Evolutionary conservation across 2,888 invertebrate species (phyloP).

Genomic region (Cantharis rufa): DNA sequence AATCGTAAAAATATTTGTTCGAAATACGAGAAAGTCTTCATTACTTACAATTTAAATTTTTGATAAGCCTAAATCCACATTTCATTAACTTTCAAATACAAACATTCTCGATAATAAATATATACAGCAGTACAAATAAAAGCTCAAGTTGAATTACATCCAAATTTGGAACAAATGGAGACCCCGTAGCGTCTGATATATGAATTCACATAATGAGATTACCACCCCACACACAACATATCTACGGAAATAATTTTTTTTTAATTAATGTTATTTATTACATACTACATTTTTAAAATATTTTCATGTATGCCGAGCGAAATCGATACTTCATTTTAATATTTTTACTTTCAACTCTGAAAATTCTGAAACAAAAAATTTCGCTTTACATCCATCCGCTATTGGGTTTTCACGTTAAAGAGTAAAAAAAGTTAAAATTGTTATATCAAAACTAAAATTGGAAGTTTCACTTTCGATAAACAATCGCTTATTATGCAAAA

Average conservation of each 20-base stretch:
- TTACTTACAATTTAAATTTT: neutral
- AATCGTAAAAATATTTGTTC: neutral
- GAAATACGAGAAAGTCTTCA: neutral
- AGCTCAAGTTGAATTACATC: neutral
- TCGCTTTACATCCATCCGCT: neutral
- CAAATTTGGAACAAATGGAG: neutral
- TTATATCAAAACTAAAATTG: neutral
- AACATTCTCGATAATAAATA: neutral
- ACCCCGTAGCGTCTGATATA: neutral
- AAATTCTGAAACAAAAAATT: neutral
- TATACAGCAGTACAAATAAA: neutral
- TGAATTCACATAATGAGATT: neutral
- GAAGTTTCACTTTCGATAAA: conserved; percentile 2
- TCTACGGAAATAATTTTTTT: too few species aligned
- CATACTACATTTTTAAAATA: neutral
- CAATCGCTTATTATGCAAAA: conserved; percentile 14
- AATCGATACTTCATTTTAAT: neutral
- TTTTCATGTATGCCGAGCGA: neutral
- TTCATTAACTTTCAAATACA: neutral
- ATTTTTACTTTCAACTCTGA: neutral
- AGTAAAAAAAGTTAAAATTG: neutral
- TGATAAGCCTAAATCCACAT: neutral
- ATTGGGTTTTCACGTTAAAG: neutral
- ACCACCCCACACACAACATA: neutral
- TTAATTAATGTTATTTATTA: neutral